Percentiles rank a stretch among this genome's conserved stretches.
phyloP scores from a whole-genome alignment of 2,113 vertebrate genomes.

The Monopterus albus region DNA sequence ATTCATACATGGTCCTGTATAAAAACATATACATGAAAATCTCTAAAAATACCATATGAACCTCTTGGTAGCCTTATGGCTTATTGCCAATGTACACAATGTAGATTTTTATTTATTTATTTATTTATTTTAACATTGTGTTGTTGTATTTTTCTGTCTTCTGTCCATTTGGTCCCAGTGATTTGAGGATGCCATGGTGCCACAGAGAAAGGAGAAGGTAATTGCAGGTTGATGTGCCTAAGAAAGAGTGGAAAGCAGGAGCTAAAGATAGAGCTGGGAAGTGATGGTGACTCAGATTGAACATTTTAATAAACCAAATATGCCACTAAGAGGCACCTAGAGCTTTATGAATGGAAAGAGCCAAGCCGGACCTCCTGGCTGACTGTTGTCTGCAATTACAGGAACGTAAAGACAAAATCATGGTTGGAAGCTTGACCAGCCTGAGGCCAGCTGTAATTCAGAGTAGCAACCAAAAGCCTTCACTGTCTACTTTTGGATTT shows the following conservation, averaged over 20 bases:
- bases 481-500: conserved; percentile 33
- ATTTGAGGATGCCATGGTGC: conserved; percentile 40
- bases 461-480: conserved; percentile 58
- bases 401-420: conserved; percentile 67
- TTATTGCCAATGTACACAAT: background rate
- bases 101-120: background rate
- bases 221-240: conserved; percentile 71
- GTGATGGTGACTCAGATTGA: conserved; percentile 70
- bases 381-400: conserved; percentile 74
- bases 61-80: background rate
- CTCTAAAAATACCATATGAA: background rate
- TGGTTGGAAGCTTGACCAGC: conserved; percentile 62
- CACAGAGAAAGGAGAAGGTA: conserved; percentile 59
- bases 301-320: conserved; percentile 80
- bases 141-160: conserved; percentile 1
- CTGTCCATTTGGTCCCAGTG: conserved; percentile 28
- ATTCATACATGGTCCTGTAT: too few relatives aligned
- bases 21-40: too few relatives aligned
- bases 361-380: conserved; percentile 65
- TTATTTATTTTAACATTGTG: background rate
- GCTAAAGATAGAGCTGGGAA: conserved; percentile 77
- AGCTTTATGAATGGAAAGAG: conserved; percentile 76
- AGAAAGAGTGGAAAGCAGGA: conserved; percentile 60
- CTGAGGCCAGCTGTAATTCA: conserved; percentile 56
- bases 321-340: conserved; percentile 80